Percentiles rank a stretch among this genome's conserved stretches.
These are phyloP conservation scores for Phodopus roborovskii DNA, from an alignment of 2,113 vertebrate species.

Conservation along the genomic window DNA sequence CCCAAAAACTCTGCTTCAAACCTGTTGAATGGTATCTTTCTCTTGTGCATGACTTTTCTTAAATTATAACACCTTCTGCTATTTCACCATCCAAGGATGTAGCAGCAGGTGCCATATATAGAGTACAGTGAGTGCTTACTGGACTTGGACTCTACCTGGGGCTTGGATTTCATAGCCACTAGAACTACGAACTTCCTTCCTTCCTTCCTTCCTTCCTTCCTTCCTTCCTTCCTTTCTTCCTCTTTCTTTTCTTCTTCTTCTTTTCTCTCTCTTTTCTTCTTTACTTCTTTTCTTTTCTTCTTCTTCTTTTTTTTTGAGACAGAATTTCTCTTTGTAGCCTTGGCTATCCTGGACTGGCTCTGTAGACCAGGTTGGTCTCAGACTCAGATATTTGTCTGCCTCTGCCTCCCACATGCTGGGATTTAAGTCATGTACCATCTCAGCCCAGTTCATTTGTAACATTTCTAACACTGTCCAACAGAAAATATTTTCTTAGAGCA, in stretches of 20 bases:
- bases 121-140: background rate
- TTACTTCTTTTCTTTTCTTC: background rate
- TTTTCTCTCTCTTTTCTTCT: accelerated
- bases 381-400: background rate
- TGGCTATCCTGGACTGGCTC: background rate
- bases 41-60: no score
- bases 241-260: background rate
- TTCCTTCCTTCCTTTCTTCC: background rate
- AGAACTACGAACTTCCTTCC: no score
- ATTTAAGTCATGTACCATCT: accelerated
- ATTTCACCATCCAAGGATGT: background rate
- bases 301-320: background rate
- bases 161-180: background rate
- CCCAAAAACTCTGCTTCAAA: no score
- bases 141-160: background rate
- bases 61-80: no score
- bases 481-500: background rate
- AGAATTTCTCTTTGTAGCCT: background rate
- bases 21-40: no score
- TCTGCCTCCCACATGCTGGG: background rate
- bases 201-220: background rate
- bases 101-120: no score
- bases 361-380: background rate
- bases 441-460: background rate
- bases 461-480: background rate